These are phyloP conservation scores for Natator depressus DNA, from an alignment of 2,113 vertebrate genomes.

Conservation along the genomic window DNA sequence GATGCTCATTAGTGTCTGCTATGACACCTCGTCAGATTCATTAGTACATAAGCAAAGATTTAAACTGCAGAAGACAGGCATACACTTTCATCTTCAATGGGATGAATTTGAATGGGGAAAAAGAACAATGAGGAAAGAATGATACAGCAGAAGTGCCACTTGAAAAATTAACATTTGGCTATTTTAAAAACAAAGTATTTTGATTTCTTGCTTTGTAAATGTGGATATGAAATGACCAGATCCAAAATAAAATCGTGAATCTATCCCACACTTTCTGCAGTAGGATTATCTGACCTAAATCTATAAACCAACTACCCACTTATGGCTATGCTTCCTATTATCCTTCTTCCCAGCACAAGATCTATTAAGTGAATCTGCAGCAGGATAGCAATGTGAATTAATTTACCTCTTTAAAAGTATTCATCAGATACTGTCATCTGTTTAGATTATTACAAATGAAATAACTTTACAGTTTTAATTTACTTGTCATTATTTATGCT, in stretches of 20 bases:
- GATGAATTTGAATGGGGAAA: slow-evolving; percentile 30
- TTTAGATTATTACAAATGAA: background rate
- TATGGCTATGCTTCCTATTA: background rate
- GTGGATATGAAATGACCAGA: background rate
- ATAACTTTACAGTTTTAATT: background rate
- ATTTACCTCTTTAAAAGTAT: background rate
- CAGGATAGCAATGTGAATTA: background rate
- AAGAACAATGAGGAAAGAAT: background rate
- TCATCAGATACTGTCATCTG: background rate
- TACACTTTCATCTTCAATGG: slow-evolving; percentile 1
- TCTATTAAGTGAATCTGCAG: background rate
- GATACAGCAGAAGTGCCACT: background rate
- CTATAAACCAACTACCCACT: background rate
- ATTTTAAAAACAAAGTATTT: background rate
- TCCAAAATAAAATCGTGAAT: background rate
- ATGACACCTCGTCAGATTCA: slow-evolving; percentile 48
- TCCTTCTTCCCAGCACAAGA: background rate
- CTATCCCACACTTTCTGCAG: background rate
- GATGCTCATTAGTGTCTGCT: slow-evolving; percentile 60
- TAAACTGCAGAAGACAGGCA: background rate
- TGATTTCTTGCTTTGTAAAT: background rate
- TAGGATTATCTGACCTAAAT: background rate
- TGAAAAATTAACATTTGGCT: background rate
- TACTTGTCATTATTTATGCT: background rate
- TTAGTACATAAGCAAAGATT: slow-evolving; percentile 50